phyloP scores from a whole-genome alignment of 2,113 vertebrate species.

The Centropus bengalensis region DNA sequence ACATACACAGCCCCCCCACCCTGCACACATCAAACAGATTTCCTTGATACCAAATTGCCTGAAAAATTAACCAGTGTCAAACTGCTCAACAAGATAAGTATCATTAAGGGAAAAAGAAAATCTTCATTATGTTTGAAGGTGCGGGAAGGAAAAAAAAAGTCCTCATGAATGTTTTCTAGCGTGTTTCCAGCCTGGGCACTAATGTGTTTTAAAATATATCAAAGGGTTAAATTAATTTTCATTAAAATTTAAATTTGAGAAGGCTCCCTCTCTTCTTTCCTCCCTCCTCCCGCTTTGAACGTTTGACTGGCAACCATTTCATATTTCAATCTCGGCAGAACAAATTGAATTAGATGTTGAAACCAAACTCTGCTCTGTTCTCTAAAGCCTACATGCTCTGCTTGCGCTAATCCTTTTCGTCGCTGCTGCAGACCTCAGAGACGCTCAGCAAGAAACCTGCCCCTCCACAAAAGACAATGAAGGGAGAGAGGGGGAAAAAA shows the following conservation, averaged over 20 bases:
- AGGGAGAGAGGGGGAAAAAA: neutral
- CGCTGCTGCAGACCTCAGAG: conserved; percentile 37
- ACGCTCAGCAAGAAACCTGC: conserved; percentile 39
- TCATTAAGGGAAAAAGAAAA: conserved; percentile 41
- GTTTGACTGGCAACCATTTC: conserved; percentile 84
- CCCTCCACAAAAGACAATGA: conserved; percentile 58
- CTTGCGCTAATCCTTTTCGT: conserved; percentile 75
- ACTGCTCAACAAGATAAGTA: conserved; percentile 51
- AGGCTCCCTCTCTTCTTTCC: conserved; percentile 44
- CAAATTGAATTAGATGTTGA: conserved; percentile 86
- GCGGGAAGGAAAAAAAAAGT: rapidly evolving
- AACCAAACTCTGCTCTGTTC: conserved; percentile 76
- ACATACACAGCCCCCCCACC: neutral
- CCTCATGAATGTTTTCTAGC: neutral
- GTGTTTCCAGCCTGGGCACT: neutral
- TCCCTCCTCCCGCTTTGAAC: conserved; percentile 67
- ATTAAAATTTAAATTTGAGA: conserved; percentile 80
- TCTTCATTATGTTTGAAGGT: conserved; percentile 30
- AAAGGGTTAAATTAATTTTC: conserved; percentile 81
- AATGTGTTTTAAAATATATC: conserved; percentile 10
- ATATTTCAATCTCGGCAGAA: conserved; percentile 85
- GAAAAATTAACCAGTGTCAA: conserved; percentile 49
- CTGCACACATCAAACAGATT: conserved; percentile 50
- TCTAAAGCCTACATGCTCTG: conserved; percentile 75
- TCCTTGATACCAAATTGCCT: conserved; percentile 47